Percentiles rank a stretch among this genome's conserved stretches.
phyloP scores from a whole-genome alignment of 2,797 vertebrate genomes.

The Xenentodon cancila region DNA sequence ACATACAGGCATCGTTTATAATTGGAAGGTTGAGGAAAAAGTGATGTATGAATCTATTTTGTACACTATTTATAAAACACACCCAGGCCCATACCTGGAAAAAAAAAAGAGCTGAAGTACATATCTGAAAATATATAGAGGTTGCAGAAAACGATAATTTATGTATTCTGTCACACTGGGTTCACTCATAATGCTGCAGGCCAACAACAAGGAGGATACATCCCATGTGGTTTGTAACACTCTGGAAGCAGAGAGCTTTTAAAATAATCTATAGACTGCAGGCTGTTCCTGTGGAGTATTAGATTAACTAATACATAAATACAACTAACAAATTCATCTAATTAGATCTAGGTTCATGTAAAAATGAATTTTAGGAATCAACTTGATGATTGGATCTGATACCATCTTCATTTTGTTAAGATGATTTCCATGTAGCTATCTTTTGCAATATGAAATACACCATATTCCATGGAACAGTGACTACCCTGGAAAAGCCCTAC shows the following conservation, averaged over 20 bases:
- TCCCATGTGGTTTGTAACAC: constrained; percentile 44
- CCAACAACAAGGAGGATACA: constrained; percentile 19
- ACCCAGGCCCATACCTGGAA: background rate
- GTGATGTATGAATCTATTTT: background rate
- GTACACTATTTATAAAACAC: background rate
- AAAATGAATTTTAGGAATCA: background rate
- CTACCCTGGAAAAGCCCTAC: background rate
- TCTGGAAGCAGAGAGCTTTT: constrained; percentile 45
- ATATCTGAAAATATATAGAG: background rate
- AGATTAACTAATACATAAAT: constrained; percentile 36
- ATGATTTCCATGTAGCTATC: background rate
- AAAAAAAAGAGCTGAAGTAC: constrained; percentile 6
- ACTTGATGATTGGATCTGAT: constrained; percentile 1
- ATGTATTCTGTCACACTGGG: constrained; percentile 23
- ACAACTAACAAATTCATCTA: constrained; percentile 9
- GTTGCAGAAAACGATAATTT: constrained; percentile 10
- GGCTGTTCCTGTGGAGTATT: constrained; percentile 34
- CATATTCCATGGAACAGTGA: too few relatives aligned
- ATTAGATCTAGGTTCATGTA: background rate
- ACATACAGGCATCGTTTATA: constrained; percentile 23
- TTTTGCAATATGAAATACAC: background rate
- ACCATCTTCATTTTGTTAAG: background rate
- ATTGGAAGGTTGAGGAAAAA: constrained; percentile 1
- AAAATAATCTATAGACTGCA: constrained; percentile 40
- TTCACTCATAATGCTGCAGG: constrained; percentile 31